phyloP scores from a whole-genome alignment of 2,888 invertebrate species.

The Siphlonurus alternatus region DNA sequence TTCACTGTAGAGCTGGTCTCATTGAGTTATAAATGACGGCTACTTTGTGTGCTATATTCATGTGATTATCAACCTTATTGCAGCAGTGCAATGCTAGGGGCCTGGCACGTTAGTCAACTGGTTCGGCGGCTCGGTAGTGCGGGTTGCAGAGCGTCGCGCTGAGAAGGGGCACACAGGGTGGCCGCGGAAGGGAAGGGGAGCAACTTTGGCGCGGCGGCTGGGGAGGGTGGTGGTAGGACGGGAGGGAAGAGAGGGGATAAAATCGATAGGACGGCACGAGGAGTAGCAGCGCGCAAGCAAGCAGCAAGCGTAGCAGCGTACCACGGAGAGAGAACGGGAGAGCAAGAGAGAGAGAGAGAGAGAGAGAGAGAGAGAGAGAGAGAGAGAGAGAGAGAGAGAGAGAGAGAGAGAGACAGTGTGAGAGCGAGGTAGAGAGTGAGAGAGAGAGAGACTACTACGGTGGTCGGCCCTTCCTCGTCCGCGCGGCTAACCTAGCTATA shows the following conservation, averaged over 20 bases:
- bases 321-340: too few species aligned
- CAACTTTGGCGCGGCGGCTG: not conserved
- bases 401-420: constrained; percentile 3
- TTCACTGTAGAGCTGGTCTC: too few species aligned
- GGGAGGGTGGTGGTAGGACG: not conserved
- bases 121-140: not conserved
- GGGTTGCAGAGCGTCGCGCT: not conserved
- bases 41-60: too few species aligned
- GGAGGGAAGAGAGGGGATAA: not conserved
- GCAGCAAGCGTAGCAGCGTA: not conserved
- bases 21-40: too few species aligned
- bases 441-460: not conserved
- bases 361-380: constrained; percentile 7
- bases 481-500: not conserved
- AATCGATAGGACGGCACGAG: not conserved
- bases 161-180: not conserved
- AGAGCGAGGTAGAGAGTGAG: not conserved
- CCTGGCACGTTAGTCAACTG: not conserved
- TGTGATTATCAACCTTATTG: too few species aligned
- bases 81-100: not conserved
- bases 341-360: constrained; percentile 8
- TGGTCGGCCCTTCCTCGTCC: not conserved
- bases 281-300: not conserved
- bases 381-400: constrained; percentile 9
- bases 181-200: not conserved